These are phyloP conservation scores for Helicoverpa zea DNA, from an alignment of 1,140 invertebrate genomes.

Conservation along the genomic window DNA sequence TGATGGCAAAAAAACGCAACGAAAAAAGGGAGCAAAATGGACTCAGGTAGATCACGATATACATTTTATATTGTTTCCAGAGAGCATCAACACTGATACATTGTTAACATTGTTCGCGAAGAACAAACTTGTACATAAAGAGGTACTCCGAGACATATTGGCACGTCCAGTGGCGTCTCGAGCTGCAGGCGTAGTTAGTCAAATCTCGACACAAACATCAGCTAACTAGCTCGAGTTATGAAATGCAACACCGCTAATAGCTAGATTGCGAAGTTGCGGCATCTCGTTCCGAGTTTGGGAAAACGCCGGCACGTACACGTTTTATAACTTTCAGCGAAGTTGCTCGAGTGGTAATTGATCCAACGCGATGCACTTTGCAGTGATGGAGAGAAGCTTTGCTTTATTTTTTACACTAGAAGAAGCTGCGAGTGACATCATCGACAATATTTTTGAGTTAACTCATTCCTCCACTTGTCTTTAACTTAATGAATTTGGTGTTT, in stretches of 20 bases:
- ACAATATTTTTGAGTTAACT: no score
- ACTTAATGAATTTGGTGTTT: no score
- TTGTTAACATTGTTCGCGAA: neutral
- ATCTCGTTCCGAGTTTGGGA: neutral
- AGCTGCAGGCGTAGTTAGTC: constrained; percentile 38
- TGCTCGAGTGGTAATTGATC: constrained; percentile 60
- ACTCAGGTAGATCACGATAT: constrained; percentile 50
- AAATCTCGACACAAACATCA: constrained; percentile 53
- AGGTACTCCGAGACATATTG: neutral
- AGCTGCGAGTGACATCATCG: constrained; percentile 10
- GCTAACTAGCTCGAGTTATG: constrained; percentile 54
- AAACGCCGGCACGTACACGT: constrained; percentile 53
- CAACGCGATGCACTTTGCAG: constrained; percentile 55
- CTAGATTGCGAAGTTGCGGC: constrained; percentile 67
- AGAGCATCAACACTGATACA: constrained; percentile 10
- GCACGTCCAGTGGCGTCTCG: neutral
- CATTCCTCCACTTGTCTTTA: no score
- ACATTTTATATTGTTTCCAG: constrained; percentile 29
- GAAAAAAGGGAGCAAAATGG: constrained; percentile 24
- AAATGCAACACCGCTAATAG: constrained; percentile 60
- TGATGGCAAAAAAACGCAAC: constrained; percentile 52
- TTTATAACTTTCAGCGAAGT: constrained; percentile 69
- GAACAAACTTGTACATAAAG: neutral
- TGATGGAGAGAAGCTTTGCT: constrained; percentile 51
- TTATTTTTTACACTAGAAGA: constrained; percentile 59